These are phyloP conservation scores for Ormyrus pomaceus DNA, from an alignment of 2,888 invertebrate species.

Conservation along the genomic window DNA sequence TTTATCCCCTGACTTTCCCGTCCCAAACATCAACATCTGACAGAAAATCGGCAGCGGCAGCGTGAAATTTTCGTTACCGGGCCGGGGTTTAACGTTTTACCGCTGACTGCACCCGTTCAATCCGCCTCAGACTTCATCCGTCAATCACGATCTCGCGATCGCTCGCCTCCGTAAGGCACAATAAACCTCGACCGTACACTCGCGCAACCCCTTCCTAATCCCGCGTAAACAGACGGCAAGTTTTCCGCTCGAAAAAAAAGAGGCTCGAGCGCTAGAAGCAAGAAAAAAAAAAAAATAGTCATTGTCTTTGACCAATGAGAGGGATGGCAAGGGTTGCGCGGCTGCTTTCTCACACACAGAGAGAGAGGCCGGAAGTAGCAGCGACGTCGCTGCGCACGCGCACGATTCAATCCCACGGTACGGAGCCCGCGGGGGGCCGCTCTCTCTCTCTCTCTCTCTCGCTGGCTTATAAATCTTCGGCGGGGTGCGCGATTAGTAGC, in stretches of 20 bases:
- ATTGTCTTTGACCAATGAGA: conserved; percentile 65
- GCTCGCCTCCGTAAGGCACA: not conserved
- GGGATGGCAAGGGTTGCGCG: conserved; percentile 36
- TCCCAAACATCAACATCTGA: too few relatives aligned
- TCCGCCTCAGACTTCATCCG: conserved; percentile 31
- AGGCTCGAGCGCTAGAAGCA: conserved; percentile 35
- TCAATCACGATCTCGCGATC: conserved; percentile 31
- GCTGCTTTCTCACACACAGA: not conserved
- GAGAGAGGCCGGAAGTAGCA: conserved; percentile 67
- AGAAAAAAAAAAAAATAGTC: conserved; percentile 49
- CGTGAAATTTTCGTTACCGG: not conserved
- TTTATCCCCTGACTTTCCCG: too few relatives aligned
- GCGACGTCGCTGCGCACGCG: conserved; percentile 41
- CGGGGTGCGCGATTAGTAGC: conserved; percentile 72
- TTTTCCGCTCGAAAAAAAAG: not conserved
- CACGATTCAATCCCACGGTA: conserved; percentile 72
- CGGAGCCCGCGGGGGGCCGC: conserved; percentile 70
- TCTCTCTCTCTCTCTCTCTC: conserved; percentile 28
- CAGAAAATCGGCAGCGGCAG: too few relatives aligned
- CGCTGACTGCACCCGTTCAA: conserved; percentile 12
- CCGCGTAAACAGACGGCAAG: conserved; percentile 4
- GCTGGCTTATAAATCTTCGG: conserved; percentile 72
- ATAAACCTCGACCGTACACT: not conserved
- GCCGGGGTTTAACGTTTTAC: conserved; percentile 7
- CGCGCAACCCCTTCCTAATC: not conserved